Base-by-base conservation (phyloP, 2,888 invertebrate genomes). In the Conops quadrifasciatus region DNA sequence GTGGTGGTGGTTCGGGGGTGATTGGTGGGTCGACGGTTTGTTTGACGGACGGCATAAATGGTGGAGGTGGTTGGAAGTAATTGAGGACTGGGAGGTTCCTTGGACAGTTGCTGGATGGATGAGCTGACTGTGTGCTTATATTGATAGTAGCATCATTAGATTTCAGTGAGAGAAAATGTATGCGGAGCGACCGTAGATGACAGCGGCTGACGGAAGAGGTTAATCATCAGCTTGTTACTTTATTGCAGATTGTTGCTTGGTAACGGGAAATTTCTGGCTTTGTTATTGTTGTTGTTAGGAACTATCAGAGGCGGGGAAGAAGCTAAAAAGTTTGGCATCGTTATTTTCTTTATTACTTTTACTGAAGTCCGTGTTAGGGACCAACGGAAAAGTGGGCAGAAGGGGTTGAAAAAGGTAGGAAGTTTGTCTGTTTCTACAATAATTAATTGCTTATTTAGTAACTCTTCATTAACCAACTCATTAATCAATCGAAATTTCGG, bases 131-230 rank as follows among this genome's bases (percentile, higher is more conserved):
- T 19, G 26, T 24, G 63, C 16, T 26, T 47, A 19, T 49, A 5
- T 3, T 15, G 19, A 15, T 49, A 16, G 19, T 19, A 49, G 11
- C 49, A 15, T n/a, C 49, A 49, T 49, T 15, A 19, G 26, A 45
- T 11, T 45, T 63, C 5, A 24, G 3, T 21, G 28, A 13, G 58
- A 15, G 24, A 26, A 28, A 3, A 26, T 15, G 58, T 1, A 21
- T 56, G 21, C n/a, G 4, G 19, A 21, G 58, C 13, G 24, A 26
- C 24, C 16, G 58, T 24, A 53, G 28, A 5, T 26, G 58, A 58
- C 58, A 58, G 24, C 4, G 4, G 58, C 26, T 58, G 58, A 2
- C 58, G 58, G 58, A 58, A 58, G 26, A 58, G 26, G 58, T 58
- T 58, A 58, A 58, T 58, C 36, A 36, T 36, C 58, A 58, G 58